A percentile compares a stretch with the other conserved stretches of the same genome.
Conservation (phyloP, 2,113 vertebrate genomes). For the Lepidothrix coronata region DNA sequence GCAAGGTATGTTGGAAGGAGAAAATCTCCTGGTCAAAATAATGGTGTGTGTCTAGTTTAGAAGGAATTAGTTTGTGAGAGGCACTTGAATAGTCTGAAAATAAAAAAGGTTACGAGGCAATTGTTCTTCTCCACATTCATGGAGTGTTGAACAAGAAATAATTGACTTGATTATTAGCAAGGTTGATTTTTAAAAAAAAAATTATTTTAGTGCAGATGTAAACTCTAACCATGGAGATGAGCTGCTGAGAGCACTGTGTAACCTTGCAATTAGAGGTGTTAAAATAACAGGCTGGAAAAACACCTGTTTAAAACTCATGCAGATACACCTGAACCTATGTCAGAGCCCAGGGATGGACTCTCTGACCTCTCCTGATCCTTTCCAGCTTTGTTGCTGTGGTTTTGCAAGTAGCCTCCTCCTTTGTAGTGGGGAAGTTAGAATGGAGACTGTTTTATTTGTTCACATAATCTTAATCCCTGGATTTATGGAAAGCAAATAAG, state of each 20-base stretch:
- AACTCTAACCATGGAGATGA: background rate
- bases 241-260: background rate
- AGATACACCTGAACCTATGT: background rate
- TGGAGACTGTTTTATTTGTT: background rate
- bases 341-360: background rate
- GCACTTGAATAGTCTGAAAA: background rate
- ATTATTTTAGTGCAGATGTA: background rate
- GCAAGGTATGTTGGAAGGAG: background rate
- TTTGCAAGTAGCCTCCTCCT: background rate
- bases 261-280: slow-evolving; percentile 20
- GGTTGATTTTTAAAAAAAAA: background rate
- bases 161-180: background rate
- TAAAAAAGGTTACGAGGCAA: background rate
- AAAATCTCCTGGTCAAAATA: background rate
- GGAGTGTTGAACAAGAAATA: background rate
- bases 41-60: background rate
- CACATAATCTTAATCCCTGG: background rate
- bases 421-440: background rate
- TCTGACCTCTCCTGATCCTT: background rate
- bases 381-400: background rate
- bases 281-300: background rate
- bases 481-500: background rate
- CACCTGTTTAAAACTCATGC: background rate
- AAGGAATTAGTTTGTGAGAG: background rate
- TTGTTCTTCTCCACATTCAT: background rate